These are phyloP conservation scores for Panorpa germanica DNA, from an alignment of 2,888 invertebrate species.

Conservation along the genomic window DNA sequence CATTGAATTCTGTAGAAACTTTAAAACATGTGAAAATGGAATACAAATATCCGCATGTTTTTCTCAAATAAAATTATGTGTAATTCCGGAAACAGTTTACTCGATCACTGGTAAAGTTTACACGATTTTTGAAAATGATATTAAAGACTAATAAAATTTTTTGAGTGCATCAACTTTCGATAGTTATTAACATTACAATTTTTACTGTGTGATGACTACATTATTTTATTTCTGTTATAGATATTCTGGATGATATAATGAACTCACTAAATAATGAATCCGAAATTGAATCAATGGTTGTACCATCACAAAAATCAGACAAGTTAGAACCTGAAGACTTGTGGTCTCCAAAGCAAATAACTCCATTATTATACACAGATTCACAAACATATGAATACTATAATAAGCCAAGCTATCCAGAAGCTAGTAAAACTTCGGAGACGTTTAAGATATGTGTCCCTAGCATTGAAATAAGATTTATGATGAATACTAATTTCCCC, in stretches of 20 bases:
- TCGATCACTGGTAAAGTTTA: slow-evolving; percentile 38
- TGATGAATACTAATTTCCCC: slow-evolving; percentile 35
- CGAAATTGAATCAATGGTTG: too few species aligned
- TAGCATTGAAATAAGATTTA: slow-evolving; percentile 40
- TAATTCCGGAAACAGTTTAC: slow-evolving; percentile 54
- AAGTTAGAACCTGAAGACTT: slow-evolving; percentile 35
- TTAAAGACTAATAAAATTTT: background rate
- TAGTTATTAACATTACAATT: slow-evolving; percentile 10
- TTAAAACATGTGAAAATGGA: slow-evolving; percentile 43
- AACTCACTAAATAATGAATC: slow-evolving; percentile 23
- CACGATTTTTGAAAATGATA: too few species aligned
- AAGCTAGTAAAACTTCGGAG: slow-evolving; percentile 27
- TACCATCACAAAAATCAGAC: slow-evolving; percentile 21
- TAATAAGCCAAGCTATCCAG: slow-evolving; percentile 23
- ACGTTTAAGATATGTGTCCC: slow-evolving; percentile 31
- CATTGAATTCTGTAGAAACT: slow-evolving; percentile 41
- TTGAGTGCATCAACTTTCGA: too few species aligned
- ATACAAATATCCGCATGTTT: slow-evolving; percentile 42
- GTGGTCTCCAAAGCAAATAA: slow-evolving; percentile 51
- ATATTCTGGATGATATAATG: slow-evolving; percentile 28
- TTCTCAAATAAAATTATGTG: slow-evolving; percentile 47
- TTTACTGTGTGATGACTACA: background rate
- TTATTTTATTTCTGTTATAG: slow-evolving; percentile 19
- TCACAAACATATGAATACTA: too few species aligned
- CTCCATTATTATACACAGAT: too few species aligned